These are phyloP conservation scores for Odontocerum albicorne DNA, from an alignment of 2,888 invertebrate species.

Conservation along the genomic window DNA sequence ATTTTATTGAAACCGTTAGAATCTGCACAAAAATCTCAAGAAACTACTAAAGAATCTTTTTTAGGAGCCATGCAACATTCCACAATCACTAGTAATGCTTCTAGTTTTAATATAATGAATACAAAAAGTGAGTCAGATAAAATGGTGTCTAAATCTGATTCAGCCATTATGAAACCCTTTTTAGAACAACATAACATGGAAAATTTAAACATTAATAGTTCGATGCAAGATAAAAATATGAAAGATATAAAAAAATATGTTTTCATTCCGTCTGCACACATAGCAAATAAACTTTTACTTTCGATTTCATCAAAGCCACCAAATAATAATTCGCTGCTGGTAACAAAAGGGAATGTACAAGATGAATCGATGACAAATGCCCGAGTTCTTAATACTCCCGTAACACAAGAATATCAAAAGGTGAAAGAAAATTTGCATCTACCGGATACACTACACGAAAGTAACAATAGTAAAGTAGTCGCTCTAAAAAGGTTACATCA, in stretches of 20 bases:
- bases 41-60: not conserved
- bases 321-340: slow-evolving; percentile 46
- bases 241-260: slow-evolving; percentile 50
- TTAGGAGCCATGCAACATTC: not conserved
- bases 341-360: slow-evolving; percentile 27
- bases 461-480: slow-evolving; percentile 50
- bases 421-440: slow-evolving; percentile 46
- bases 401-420: slow-evolving; percentile 42
- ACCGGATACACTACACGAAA: too few relatives aligned
- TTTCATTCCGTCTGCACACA: slow-evolving; percentile 49
- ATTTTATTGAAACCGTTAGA: slow-evolving; percentile 8
- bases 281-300: slow-evolving; percentile 47
- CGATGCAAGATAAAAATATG: not conserved
- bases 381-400: not conserved
- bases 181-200: not conserved
- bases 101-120: not conserved
- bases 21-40: not conserved
- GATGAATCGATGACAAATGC: slow-evolving; percentile 11
- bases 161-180: not conserved
- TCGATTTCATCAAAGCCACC: slow-evolving; percentile 47
- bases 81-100: not conserved
- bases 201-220: not conserved
- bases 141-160: not conserved
- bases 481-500: slow-evolving; percentile 54
- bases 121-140: not conserved